Evolutionary conservation across 1,140 invertebrate genomes (phyloP).

Genomic region (Megalonaias nervosa): DNA sequence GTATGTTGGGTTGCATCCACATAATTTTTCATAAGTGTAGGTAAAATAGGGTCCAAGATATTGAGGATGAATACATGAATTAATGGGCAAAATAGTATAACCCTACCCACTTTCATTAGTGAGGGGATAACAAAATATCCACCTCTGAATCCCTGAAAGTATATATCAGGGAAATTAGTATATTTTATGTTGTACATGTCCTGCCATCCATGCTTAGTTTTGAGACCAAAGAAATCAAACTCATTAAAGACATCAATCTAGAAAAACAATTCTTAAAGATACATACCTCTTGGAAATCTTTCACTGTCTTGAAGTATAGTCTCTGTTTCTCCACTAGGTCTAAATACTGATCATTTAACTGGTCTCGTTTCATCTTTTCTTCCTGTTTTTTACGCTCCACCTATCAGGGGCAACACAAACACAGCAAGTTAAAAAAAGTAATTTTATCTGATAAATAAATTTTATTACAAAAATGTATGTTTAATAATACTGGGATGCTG

Average conservation of each 20-base stretch:
- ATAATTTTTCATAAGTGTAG: background rate
- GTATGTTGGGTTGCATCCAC: no score
- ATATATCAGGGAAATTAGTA: background rate
- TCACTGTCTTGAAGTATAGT: slow-evolving; percentile 87
- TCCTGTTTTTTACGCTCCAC: slow-evolving; percentile 72
- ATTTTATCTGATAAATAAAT: no score
- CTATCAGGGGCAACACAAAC: slow-evolving; percentile 32
- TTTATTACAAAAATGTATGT: no score
- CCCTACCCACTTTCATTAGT: background rate
- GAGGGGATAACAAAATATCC: background rate
- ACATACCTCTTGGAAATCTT: slow-evolving; percentile 77
- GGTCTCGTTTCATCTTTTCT: slow-evolving; percentile 82
- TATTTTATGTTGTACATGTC: background rate
- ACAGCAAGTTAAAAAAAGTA: background rate
- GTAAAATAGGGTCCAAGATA: no score
- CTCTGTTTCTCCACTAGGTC: slow-evolving; percentile 85
- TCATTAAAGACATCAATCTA: background rate
- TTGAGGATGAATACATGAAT: no score
- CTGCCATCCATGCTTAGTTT: background rate
- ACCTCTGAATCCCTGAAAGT: background rate
- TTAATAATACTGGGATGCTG: no score
- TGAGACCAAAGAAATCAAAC: background rate
- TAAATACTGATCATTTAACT: slow-evolving; percentile 80
- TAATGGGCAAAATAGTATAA: no score
- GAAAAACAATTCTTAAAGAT: background rate